A percentile compares a stretch with the other conserved stretches of the same genome.
These are phyloP conservation scores for Pangasius krempfi DNA, from an alignment of 2,797 vertebrate species.

Conservation along the genomic window DNA sequence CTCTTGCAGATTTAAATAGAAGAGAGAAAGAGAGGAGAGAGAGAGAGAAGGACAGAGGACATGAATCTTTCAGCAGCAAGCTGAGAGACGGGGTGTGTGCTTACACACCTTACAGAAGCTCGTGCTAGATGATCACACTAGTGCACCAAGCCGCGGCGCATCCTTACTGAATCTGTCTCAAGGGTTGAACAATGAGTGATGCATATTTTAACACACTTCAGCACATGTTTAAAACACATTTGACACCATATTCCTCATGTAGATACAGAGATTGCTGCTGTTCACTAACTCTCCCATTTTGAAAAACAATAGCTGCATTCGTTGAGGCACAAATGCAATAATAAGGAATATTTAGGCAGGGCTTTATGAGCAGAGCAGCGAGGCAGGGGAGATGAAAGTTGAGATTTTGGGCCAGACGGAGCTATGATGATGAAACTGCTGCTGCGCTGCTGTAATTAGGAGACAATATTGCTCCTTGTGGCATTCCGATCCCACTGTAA, in stretches of 20 bases:
- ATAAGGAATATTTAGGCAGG: constrained; percentile 45
- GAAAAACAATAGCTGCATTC: constrained; percentile 31
- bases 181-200: not conserved
- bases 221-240: constrained; percentile 7
- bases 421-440: constrained; percentile 79
- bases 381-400: constrained; percentile 70
- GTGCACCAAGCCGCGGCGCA: constrained; percentile 38
- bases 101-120: constrained; percentile 55
- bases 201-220: not conserved
- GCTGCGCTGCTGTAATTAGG: constrained; percentile 73
- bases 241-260: not conserved
- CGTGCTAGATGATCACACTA: constrained; percentile 44
- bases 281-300: constrained; percentile 1
- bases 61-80: constrained; percentile 58
- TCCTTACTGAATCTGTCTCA: constrained; percentile 37
- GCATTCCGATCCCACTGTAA: constrained; percentile 74
- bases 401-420: constrained; percentile 68
- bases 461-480: constrained; percentile 72
- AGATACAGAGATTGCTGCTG: constrained; percentile 3
- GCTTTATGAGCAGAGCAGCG: constrained; percentile 48
- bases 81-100: constrained; percentile 52
- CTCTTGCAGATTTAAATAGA: constrained; percentile 39
- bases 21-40: constrained; percentile 26
- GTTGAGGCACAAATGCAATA: constrained; percentile 39
- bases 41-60: constrained; percentile 37